A percentile compares a stretch with the other conserved stretches of the same genome.
These are phyloP conservation scores for Myiagra hebetior DNA, from an alignment of 2,113 vertebrate species.

Conservation along the genomic window DNA sequence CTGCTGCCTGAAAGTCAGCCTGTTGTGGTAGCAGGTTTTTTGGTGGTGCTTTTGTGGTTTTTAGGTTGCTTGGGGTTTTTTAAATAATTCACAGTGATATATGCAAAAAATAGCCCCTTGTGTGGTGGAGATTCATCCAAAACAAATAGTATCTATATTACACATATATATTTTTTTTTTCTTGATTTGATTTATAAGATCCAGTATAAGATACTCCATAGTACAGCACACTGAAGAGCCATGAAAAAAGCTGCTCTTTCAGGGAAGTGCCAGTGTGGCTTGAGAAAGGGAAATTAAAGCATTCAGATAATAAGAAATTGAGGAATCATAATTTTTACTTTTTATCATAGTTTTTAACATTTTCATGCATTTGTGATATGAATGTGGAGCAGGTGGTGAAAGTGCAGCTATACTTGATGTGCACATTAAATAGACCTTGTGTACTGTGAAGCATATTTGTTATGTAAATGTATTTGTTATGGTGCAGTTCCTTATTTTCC, in stretches of 20 bases:
- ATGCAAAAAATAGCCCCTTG: not conserved
- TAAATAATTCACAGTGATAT: not conserved
- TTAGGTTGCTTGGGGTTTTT: not conserved
- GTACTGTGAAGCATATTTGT: not conserved
- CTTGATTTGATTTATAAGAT: not conserved
- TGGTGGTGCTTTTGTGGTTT: not conserved
- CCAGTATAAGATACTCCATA: not conserved
- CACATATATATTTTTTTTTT: not conserved
- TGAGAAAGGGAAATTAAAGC: not conserved
- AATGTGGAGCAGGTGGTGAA: not conserved
- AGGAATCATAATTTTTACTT: not conserved
- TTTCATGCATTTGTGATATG: not conserved
- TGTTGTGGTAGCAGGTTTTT: not conserved
- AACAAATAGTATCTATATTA: not conserved
- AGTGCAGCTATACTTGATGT: not conserved
- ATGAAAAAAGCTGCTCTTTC: not conserved
- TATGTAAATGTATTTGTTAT: not conserved
- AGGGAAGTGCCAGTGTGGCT: not conserved
- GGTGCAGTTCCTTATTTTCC: not conserved
- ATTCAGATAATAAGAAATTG: no score
- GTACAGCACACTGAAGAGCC: not conserved
- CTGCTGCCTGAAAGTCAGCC: not conserved
- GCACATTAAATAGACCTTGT: not conserved
- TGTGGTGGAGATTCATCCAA: not conserved
- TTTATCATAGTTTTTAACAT: not conserved